Evolutionary conservation across 1,140 invertebrate species (phyloP), one percentile per base, ranked within the genome.

Genomic region (Drosophila murphyi): DNA sequence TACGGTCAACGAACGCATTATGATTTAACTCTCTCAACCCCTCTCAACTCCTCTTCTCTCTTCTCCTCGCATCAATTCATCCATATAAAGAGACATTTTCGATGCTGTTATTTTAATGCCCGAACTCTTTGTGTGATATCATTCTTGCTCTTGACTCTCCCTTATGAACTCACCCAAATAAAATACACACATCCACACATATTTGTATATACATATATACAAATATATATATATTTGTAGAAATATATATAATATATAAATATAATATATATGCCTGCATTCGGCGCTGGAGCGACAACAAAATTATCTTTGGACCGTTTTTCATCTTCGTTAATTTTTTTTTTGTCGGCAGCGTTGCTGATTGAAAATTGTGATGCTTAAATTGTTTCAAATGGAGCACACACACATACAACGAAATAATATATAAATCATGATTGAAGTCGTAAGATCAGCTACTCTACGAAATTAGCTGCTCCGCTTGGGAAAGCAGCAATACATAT

Each of bases 1-100:
- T 59, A 68, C 82, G 83, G 83, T 88, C 83, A 88, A 89, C 80
- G 83, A 88, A 88, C 83, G 83, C 83, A 89, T 88, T 87, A 88
- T 77, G 35, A 63, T 72, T 48, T 57, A 39, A 29, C 47, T 52
- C 34, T 35, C 32, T 59, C 48, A 20, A 20, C 20, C 1, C 20
- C 47, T 52, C 45, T 12, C 12, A 12, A 12, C 12, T 31, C 45
- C 55, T 31, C 32, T 5, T 20, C 2, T 41, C 29, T 37, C 0
- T 4, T 8, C 3, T 10, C 5, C 7, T n/a, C 35, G 45, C 20
- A 31, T 34, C 7, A n/a, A 12, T 41, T 12, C 39, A 20, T 52
- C 47, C 12, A 29, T 29, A 52, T 63, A 20, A 20, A 48, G 59
- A 29, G 61, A 63, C 61, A 65, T 28, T 65, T 65, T 56, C 32